Evolutionary conservation across 2,113 vertebrate species (phyloP), one percentile per base, ranked within the genome.

Genomic region (Apodemus speciosus): DNA sequence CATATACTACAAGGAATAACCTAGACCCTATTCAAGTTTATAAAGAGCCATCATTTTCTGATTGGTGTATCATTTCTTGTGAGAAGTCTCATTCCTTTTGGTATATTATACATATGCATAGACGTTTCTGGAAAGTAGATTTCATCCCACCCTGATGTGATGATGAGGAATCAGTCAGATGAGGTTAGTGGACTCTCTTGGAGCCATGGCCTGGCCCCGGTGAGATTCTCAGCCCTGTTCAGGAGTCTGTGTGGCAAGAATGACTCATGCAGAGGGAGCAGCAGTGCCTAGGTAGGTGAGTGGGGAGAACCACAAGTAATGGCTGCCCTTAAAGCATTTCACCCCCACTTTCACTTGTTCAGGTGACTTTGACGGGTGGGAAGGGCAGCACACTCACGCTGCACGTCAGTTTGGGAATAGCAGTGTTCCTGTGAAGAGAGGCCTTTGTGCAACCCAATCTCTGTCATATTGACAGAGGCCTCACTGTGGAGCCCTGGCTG

Each of bases 31-130:
- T 91, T 21, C 13, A 40, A 15, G 76, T 89, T 95, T 92, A 96
- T 96, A 96, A 96, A 97, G 53, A 91, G 38, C 32, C 51, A 20
- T 25, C 94, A 58, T 86, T 94, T 94, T 96, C 91, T 89, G 53
- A 76, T 91, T 6, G 6, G n/a, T 40, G 43, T 89, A 13, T 81
- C 93, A 4, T 62, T 95, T 94, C 88, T 95, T 95, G 66, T 81
- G 69, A 85, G 79, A 60, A 81, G 53, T 95, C 43, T 95, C 93
- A 27, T 3, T 93, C 56, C 53, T 92, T 60, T 93, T 51, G 0
- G 0, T 58, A 16, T 72, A 58, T 89, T 71, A 58, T 0, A 0
- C 35, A 60, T 1, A 1, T 75, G 7, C 35, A 92, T 86, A 72
- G 43, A 95, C 91, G 68, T 84, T 93, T 94, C 83, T 94, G 51